phyloP scores from a whole-genome alignment of 1,140 invertebrate species.

The Tetramorium simillimum region DNA sequence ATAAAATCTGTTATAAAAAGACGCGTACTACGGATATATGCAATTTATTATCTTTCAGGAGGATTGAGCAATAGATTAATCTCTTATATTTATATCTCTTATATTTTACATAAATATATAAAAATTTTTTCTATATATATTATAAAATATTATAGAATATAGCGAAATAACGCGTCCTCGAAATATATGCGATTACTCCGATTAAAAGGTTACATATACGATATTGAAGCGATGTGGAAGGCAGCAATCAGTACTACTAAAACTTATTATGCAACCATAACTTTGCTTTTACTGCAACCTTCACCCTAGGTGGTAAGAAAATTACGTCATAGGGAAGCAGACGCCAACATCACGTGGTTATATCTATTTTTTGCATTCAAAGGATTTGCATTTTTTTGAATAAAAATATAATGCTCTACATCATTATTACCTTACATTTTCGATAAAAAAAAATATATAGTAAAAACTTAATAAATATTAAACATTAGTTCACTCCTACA shows the following conservation, averaged over 20 bases:
- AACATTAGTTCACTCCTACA: background rate
- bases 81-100: too few species aligned
- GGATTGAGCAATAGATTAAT: too few species aligned
- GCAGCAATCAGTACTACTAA: constrained; percentile 29
- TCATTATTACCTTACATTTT: background rate
- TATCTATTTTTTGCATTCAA: background rate
- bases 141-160: background rate
- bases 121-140: background rate
- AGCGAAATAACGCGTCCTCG: background rate
- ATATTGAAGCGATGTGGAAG: constrained; percentile 13
- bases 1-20: too few species aligned
- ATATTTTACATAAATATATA: too few species aligned
- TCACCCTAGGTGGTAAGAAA: constrained; percentile 36
- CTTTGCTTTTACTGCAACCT: constrained; percentile 44
- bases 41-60: too few species aligned
- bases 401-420: background rate
- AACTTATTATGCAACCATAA: constrained; percentile 52
- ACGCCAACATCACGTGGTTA: background rate
- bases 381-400: constrained; percentile 13
- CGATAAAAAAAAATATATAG: background rate
- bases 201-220: background rate
- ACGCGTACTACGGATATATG: too few species aligned
- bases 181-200: background rate
- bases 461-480: too few species aligned
- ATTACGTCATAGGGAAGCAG: constrained; percentile 9